Conservation (phyloP, 1,140 invertebrate species). For the Formica exsecta region DNA sequence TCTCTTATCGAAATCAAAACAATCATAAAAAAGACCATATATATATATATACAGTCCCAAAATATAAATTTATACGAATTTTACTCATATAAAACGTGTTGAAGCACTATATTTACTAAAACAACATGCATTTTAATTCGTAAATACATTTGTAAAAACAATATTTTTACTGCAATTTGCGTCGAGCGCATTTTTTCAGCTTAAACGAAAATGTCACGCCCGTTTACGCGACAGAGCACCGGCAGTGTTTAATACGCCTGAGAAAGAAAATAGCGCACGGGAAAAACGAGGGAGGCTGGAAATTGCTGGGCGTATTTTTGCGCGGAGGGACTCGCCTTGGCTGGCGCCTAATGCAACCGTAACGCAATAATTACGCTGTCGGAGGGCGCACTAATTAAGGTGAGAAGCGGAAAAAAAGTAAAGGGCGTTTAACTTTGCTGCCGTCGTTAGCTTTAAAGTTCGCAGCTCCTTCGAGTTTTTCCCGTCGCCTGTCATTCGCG, state of each 20-base stretch:
- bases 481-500: neutral
- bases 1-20: conserved; percentile 40
- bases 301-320: conserved; percentile 41
- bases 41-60: neutral
- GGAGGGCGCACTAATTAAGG: conserved; percentile 48
- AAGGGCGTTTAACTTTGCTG: conserved; percentile 42
- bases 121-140: neutral
- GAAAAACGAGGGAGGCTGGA: conserved; percentile 14
- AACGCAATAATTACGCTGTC: conserved; percentile 57
- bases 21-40: neutral
- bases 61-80: neutral
- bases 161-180: neutral
- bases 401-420: conserved; percentile 17
- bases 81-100: neutral
- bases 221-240: neutral
- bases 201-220: conserved; percentile 34
- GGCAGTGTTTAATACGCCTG: neutral
- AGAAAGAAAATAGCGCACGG: conserved; percentile 12
- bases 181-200: conserved; percentile 6
- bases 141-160: no score
- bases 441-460: neutral
- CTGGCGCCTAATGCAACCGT: conserved; percentile 49
- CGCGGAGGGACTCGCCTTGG: conserved; percentile 5
- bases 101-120: neutral
- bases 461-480: neutral